These are phyloP conservation scores for Pachyseris speciosa DNA, from an alignment of 64 coral and sea anemone genomes.

Conservation along the genomic window DNA sequence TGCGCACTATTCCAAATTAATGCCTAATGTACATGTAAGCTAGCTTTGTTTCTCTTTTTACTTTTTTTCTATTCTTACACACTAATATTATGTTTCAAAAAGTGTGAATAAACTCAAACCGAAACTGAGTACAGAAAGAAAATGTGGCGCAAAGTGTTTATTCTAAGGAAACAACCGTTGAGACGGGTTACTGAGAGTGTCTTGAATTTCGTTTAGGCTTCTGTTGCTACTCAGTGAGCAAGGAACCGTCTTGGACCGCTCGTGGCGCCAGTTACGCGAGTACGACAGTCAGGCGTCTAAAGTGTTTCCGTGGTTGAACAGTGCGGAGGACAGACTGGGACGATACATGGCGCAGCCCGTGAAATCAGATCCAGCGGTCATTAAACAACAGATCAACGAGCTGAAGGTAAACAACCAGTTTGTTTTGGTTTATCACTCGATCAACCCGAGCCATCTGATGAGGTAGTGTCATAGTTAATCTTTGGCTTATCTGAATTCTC, in stretches of 20 bases:
- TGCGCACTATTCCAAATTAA: no score
- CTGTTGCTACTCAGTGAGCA: constrained; percentile 85
- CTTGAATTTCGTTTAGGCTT: neutral
- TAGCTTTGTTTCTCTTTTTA: no score
- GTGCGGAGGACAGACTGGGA: constrained; percentile 80
- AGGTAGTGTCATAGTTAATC: no score
- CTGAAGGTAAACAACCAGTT: constrained; percentile 64
- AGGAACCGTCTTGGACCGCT: constrained; percentile 86
- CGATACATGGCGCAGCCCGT: constrained; percentile 77
- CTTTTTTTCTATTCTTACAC: no score
- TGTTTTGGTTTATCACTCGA: neutral
- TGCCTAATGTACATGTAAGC: no score
- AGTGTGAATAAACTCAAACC: no score
- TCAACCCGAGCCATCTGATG: neutral
- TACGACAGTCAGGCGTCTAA: constrained; percentile 92
- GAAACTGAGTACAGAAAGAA: no score
- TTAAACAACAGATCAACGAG: constrained; percentile 77
- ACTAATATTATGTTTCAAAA: no score
- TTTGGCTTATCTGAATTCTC: neutral
- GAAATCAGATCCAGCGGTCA: constrained; percentile 59
- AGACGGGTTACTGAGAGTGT: neutral
- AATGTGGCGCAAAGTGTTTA: no score
- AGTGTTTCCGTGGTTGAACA: constrained; percentile 89
- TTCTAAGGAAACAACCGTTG: no score
- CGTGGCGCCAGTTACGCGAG: constrained; percentile 93